Evolutionary conservation across 2,888 invertebrate genomes (phyloP), one percentile per base, ranked within the genome.

Genomic region (Mycogona germanica): DNA sequence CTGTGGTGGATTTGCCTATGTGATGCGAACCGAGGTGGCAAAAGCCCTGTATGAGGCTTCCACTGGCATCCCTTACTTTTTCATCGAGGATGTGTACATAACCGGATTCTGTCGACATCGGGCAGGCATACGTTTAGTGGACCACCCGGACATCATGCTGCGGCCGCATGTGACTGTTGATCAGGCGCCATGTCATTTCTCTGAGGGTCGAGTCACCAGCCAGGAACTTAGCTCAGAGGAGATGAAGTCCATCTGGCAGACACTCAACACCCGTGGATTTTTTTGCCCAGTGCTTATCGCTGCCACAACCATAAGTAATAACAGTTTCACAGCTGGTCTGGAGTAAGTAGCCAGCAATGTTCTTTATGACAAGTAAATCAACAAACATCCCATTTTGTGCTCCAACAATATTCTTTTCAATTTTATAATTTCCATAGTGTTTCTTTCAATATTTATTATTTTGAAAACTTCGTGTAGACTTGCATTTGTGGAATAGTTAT

Each of bases 1-100:
- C 44, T 63, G 63, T 50, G 58, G 61, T 2, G 63, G 63, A 23
- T 61, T 63, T 53, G 58, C 56, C 2, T 63, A 63, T 45, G 57
- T 59, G 5, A 61, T 63, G 51, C 55, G 57, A 17, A 23, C 28
- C 25, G 51, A 57, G 12, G 58, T 57, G 3, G 58, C 58, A 7
- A 35, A 56, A 12, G 37, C 53, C 25, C 53, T 63, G 17, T 56
- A 61, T n/a, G 45, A 58, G 12, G 60, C 60, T 2, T 51, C 60
- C 14, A 7, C 51, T 28, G 37, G 37, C 21, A 63, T 62, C 5
- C 62, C 62, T 9, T 57, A 60, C 42, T 61, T 64, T 32, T 61
- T 61, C 50, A 62, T 64, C n/a, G 64, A 64, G 56, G 64, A 64
- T 42, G 61, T 62, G 6, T 62, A 60, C 48, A 48, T 64, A 17